These are phyloP conservation scores for Lepidocyrtoides sp. DNA, from an alignment of 2,888 invertebrate species.

Conservation along the genomic window DNA sequence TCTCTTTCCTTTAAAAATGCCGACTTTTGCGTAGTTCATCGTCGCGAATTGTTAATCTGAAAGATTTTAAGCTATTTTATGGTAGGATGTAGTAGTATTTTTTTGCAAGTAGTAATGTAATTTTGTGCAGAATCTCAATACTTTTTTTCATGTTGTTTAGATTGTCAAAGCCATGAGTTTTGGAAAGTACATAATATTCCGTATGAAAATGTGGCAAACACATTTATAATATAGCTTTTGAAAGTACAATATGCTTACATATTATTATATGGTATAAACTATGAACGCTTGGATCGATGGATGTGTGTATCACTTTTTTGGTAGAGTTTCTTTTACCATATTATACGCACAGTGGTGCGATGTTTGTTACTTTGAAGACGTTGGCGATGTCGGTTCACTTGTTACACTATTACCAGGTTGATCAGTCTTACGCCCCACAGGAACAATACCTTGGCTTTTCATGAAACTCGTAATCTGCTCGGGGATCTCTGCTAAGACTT, in stretches of 20 bases:
- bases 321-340: too few species aligned
- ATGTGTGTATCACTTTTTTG: background rate
- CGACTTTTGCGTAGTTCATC: background rate
- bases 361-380: conserved; percentile 43
- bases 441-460: conserved; percentile 87
- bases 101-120: background rate
- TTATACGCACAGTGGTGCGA: background rate
- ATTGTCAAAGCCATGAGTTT: conserved; percentile 29
- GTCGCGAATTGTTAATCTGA: background rate
- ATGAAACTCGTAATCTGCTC: conserved; percentile 87
- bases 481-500: conserved; percentile 89
- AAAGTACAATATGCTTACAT: too few species aligned
- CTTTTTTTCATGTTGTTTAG: conserved; percentile 13
- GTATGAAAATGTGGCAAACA: too few species aligned
- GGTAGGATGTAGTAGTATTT: background rate
- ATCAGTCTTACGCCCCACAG: conserved; percentile 84
- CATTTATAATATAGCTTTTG: too few species aligned
- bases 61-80: background rate
- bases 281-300: background rate
- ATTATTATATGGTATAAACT: too few species aligned
- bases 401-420: conserved; percentile 53
- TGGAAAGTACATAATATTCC: too few species aligned
- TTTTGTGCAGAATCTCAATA: conserved; percentile 33
- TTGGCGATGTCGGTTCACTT: conserved; percentile 51
- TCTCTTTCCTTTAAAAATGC: background rate